Conservation (phyloP, 1,140 invertebrate genomes). For the Drosophila kikkawai region DNA sequence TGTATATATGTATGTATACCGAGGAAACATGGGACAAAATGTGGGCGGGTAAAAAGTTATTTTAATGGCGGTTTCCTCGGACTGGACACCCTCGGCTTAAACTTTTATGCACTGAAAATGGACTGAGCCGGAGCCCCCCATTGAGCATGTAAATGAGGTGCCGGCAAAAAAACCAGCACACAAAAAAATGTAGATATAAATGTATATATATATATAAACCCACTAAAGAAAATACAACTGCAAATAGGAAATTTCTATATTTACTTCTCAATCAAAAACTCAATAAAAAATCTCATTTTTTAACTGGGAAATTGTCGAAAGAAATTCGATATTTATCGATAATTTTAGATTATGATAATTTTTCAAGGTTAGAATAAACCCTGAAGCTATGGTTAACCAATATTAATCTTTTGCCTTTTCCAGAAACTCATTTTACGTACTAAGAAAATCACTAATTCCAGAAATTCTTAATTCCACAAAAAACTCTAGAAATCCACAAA, state of each 20-base stretch:
- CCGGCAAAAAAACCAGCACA: neutral
- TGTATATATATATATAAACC: neutral
- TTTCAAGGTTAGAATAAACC: too few relatives aligned
- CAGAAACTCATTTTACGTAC: neutral
- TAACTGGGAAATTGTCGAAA: too few relatives aligned
- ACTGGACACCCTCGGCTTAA: constrained; percentile 18
- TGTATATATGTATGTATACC: neutral
- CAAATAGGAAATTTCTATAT: neutral
- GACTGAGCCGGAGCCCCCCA: constrained; percentile 5
- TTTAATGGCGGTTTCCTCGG: constrained; percentile 62
- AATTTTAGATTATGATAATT: too few relatives aligned
- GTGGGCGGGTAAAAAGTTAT: constrained; percentile 56
- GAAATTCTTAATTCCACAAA: neutral
- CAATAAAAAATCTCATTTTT: too few relatives aligned
- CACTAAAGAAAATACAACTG: neutral
- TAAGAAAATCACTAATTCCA: neutral
- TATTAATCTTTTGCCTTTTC: neutral
- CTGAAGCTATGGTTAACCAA: neutral
- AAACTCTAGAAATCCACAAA: too few relatives aligned
- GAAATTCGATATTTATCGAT: too few relatives aligned
- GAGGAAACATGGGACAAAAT: constrained; percentile 30
- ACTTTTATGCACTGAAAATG: constrained; percentile 35
- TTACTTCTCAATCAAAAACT: neutral
- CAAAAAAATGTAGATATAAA: too few relatives aligned
- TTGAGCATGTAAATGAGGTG: constrained; percentile 32